Evolutionary conservation across 2,113 vertebrate genomes (phyloP), one percentile per base, ranked within the genome.

Genomic region (Gymnocephalus cernua): DNA sequence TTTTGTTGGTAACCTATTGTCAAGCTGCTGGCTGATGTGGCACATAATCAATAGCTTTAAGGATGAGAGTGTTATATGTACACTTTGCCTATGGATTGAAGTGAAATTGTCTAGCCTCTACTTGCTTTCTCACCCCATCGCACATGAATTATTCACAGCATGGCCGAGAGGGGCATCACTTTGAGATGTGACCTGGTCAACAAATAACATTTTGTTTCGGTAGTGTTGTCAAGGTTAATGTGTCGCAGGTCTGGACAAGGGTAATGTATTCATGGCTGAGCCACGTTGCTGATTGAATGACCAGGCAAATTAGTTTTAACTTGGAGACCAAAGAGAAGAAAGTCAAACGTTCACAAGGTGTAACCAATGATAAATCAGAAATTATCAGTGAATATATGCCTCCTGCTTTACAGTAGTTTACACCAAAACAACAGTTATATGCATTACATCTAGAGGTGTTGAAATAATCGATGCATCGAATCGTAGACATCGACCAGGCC

Each of bases 181-280:
- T 82, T 82, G 88, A 93, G 89, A 91, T 86, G 90, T 84, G 92
- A 94, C 92, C 91, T 38, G 87, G 90, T 87, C 90, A 88, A 92
- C 92, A 90, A 87, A 92, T 92, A 94, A 78, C 86, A 88, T 82
- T 92, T 77, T 88, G 84, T 89, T 91, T 85, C 67, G 19, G 80
- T 75, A 74, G 88, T 47, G 85, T 86, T 93, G 93, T 93, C 91
- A 94, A 94, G 93, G 92, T 95, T 93, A 93, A 92, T 91, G 83
- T 90, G 91, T 86, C 84, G 78, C 76, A 68, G 80, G 86, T 80
- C 86, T 44, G 51, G 72, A 74, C 86, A 86, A 89, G 83, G 86
- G 79, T 89, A 91, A 88, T 91, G 63, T 77, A 92, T 93, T 91
- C 86, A 68, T 54, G 66, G 72, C 23, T 1, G 68, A 91, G 54